Evolutionary conservation across 2,888 invertebrate genomes (phyloP), one percentile per base, ranked within the genome.

Genomic region (Nematopogon swammerdamellus): DNA sequence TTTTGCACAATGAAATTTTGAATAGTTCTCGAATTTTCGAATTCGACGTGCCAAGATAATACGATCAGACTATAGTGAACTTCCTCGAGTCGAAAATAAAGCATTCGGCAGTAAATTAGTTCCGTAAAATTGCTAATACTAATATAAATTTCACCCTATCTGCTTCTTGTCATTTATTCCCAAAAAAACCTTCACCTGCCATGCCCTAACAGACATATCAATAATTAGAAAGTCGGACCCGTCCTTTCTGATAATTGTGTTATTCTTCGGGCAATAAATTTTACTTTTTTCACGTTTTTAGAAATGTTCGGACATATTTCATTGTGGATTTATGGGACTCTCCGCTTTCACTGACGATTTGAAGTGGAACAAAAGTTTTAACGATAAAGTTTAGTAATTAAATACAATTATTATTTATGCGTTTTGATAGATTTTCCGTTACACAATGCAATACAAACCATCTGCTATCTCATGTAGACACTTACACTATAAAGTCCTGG

Each of bases 81-180:
- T n/a, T n/a, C n/a, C n/a, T n/a, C n/a, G n/a, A n/a, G n/a, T n/a
- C n/a, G n/a, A n/a, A n/a, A n/a, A n/a, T n/a, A n/a, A n/a, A n/a
- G n/a, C 25, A 8, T 25, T 25, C 25, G 25, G 25, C 25, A 25
- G 25, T 14, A 36, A 36, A 36, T 36, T 36, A 36, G 36, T 44
- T 60, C 64, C 66, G 63, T 67, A 61, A 67, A 67, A 68, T 66
- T 63, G 64, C 65, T 67, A 68, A 70, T 70, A 63, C 61, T 60
- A 57, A 62, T 67, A 70, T 67, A 69, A 68, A 68, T 68, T 67
- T 67, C 62, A 62, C 62, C 61, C 36, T 36, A 36, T 36, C 36
- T 36, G 36, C 36, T 8, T 14, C 36, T 36, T 62, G 56, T 57
- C 58, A 18, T 11, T 18, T 18, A 36, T 18, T 56, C 55, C 54